phyloP scores from a whole-genome alignment of 64 coral and sea anemone genomes.

The Pachyseris speciosa region DNA sequence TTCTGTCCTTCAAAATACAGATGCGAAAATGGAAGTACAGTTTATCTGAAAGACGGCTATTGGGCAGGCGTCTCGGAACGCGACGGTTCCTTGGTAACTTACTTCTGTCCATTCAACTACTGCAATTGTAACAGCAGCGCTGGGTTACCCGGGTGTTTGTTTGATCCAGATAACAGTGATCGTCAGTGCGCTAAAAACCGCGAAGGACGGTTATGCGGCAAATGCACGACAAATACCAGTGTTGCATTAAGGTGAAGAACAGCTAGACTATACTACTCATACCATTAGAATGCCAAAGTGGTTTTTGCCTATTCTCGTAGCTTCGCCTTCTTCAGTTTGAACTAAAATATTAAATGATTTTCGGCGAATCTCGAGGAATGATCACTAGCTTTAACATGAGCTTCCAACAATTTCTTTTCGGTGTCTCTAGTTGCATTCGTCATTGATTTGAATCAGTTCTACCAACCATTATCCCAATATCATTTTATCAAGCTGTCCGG shows the following conservation, averaged over 20 bases:
- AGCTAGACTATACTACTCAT: no score
- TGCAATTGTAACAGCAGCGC: background rate
- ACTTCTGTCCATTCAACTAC: background rate
- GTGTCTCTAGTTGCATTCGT: no score
- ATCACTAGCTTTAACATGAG: no score
- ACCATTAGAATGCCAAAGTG: no score
- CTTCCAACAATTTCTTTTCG: no score
- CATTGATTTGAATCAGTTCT: no score
- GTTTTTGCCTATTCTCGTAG: no score
- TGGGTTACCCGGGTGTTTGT: conserved; percentile 56
- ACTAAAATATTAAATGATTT: no score
- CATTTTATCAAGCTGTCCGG: no score
- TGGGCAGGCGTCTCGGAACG: background rate
- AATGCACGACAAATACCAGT: conserved; percentile 63
- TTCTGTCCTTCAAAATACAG: background rate
- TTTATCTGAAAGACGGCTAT: background rate
- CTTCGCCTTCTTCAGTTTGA: no score
- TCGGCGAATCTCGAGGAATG: no score
- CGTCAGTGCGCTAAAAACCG: conserved; percentile 70
- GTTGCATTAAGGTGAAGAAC: conserved; percentile 54
- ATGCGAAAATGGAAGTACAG: background rate
- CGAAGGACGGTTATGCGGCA: conserved; percentile 72
- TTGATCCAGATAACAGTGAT: conserved; percentile 39
- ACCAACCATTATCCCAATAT: no score
- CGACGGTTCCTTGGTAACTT: background rate